A percentile compares a stretch with the other conserved stretches of the same genome.
These are phyloP conservation scores for Leptinotarsa peninsularis DNA, from an alignment of 2,888 invertebrate genomes.

Conservation along the genomic window DNA sequence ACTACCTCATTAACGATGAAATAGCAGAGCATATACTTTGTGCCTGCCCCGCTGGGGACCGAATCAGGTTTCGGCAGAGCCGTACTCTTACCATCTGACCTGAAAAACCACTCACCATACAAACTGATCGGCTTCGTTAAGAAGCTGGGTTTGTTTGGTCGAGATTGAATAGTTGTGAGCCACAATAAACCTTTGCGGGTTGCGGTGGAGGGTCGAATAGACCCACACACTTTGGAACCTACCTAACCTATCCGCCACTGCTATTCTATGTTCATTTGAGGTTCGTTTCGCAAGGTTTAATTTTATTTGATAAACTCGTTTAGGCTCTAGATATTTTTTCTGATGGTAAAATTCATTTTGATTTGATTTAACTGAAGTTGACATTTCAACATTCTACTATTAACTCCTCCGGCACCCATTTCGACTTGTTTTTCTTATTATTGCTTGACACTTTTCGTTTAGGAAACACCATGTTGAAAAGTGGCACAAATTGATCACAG, in stretches of 20 bases:
- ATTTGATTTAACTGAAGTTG: constrained; percentile 4
- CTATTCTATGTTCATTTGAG: constrained; percentile 16
- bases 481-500: background rate
- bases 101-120: too few species aligned
- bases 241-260: background rate
- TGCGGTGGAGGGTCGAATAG: too few species aligned
- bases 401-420: constrained; percentile 11
- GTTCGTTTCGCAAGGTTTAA: background rate
- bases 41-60: too few species aligned
- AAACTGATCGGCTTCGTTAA: too few species aligned
- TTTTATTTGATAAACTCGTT: background rate
- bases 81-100: too few species aligned
- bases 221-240: too few species aligned
- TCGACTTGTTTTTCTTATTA: background rate
- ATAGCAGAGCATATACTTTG: too few species aligned
- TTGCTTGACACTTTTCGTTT: background rate
- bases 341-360: background rate
- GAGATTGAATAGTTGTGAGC: too few species aligned
- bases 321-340: background rate
- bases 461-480: background rate
- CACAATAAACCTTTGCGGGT: too few species aligned
- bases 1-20: too few species aligned
- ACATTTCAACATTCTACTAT: constrained; percentile 16
- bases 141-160: too few species aligned
- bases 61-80: too few species aligned